Evolutionary conservation across 2,888 invertebrate species (phyloP).

Genomic region (Torymus auratus): DNA sequence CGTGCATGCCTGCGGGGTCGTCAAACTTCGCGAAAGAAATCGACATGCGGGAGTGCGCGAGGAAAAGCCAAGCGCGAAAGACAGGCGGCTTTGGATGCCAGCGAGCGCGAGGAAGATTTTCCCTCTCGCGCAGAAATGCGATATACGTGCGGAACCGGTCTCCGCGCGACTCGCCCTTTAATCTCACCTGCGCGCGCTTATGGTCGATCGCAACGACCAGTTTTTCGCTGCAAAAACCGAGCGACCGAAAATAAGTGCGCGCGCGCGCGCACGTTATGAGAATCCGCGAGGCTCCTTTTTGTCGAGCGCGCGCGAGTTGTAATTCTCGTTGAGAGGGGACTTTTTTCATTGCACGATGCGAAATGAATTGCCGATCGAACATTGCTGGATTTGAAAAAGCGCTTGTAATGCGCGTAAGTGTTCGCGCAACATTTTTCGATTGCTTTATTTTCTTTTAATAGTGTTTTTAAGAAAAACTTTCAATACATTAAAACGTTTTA

Average conservation of each 20-base stretch:
- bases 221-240: constrained; percentile 6
- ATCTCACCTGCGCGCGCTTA: constrained; percentile 15
- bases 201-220: constrained; percentile 28
- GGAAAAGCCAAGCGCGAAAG: not conserved
- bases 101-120: constrained; percentile 7
- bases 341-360: constrained; percentile 5
- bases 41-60: not conserved
- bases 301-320: not conserved
- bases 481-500: no score
- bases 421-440: no score
- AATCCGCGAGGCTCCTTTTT: no score
- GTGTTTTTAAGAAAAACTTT: no score
- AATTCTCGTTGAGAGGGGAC: not conserved
- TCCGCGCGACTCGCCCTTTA: constrained; percentile 33
- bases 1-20: constrained; percentile 10
- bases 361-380: no score
- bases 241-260: constrained; percentile 24
- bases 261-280: no score
- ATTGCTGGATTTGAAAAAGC: no score
- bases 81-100: not conserved
- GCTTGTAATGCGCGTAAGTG: no score
- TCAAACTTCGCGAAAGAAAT: constrained; percentile 23
- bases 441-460: no score
- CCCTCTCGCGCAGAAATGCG: constrained; percentile 43
- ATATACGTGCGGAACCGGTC: constrained; percentile 41